Conservation (phyloP, 1,140 invertebrate species). For the Bombyx mori region DNA sequence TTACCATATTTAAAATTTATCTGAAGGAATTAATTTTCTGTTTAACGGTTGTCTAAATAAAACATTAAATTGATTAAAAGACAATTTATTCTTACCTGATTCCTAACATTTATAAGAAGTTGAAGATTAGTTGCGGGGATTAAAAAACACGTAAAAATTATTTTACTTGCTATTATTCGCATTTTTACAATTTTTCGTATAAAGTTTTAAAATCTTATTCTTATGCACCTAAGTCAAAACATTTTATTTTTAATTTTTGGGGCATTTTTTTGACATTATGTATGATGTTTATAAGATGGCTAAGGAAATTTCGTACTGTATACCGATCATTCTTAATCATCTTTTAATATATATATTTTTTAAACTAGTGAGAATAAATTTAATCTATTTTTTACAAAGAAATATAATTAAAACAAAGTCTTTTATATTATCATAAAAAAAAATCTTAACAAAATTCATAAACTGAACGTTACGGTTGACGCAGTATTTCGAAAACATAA, state of each 20-base stretch:
- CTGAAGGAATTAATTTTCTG: no score
- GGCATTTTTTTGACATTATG: background rate
- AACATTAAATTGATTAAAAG: constrained; percentile 1
- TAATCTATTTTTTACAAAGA: no score
- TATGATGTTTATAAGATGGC: background rate
- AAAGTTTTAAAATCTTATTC: background rate
- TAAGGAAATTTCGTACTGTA: no score
- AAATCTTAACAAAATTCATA: no score
- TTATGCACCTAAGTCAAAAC: background rate
- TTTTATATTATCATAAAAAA: no score
- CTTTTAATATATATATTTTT: no score
- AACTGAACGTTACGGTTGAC: no score
- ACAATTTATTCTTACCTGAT: constrained; percentile 37
- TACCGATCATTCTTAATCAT: no score
- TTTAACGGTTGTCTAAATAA: background rate
- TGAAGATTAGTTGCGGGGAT: constrained; percentile 40
- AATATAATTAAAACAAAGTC: no score
- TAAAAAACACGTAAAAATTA: constrained; percentile 32
- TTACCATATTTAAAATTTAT: no score
- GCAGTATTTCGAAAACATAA: no score
- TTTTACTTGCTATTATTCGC: constrained; percentile 13
- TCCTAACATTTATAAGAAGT: constrained; percentile 59
- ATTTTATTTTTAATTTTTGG: background rate
- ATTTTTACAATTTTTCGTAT: constrained; percentile 3
- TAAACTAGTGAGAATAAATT: no score